Evolutionary conservation across 2,888 invertebrate species (phyloP), one percentile per base, ranked within the genome.

Genomic region (Cistogaster globosa): DNA sequence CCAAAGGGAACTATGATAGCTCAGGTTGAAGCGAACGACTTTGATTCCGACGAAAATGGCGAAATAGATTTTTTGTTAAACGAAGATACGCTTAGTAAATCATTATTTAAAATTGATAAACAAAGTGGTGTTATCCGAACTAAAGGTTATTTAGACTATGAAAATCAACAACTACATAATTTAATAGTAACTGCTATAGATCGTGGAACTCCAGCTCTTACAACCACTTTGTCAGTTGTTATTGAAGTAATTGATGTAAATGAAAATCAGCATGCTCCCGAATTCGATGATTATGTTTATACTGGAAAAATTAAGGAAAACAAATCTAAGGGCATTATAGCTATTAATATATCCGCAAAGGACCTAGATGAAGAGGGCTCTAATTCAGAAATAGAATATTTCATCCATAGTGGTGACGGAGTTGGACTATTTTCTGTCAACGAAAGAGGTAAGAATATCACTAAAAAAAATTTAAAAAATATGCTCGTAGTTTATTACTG

Each of bases 161-260:
- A 98, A 91, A 95, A 96, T 88, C 95, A 96, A 45, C 98, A 97
- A 93, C 95, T 97, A 86, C 98, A 98, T 93, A 97, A 97, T 88
- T 94, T 99, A 87, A 95, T 96, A 74, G 96, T 98, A 76, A 94
- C 96, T 80, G 98, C 98, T 1, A 95, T 95, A 63, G 98, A 99
- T 93, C 95, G 95, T 45, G 99, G 98, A 0, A 95, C 95, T 77
- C 98, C 97, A 0, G 94, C 97, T 6, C 93, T 98, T 86, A 95
- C 95, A 84, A 95, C 97, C 1, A 96, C 96, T 89, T 96, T 97
- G 81, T 94, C 95, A 83, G 94, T 99, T 48, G 94, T 96, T 71
- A 95, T 99, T 74, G 97, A 98, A 93, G 95, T 97, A 85, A 96
- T 97, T 88, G 98, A 99, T 93, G 98, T 98, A 20, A 98, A 99